Base-by-base conservation (phyloP, 1,140 invertebrate genomes). In the Conopomorpha cramerella region DNA sequence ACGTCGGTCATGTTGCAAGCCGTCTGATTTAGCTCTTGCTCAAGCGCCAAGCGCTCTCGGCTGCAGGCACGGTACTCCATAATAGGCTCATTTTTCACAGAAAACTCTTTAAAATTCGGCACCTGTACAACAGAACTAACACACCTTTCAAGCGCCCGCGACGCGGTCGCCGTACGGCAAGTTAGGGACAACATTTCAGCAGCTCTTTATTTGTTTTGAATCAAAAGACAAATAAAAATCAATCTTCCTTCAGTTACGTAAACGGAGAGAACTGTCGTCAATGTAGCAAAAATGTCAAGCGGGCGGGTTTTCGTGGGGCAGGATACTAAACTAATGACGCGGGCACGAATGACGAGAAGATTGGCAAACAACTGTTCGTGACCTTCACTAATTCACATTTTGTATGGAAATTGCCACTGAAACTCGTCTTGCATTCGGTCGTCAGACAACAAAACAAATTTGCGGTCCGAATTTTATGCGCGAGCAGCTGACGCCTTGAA, bases 11-110 rank as follows among this genome's bases (percentile, higher is more conserved):
- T 85, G 26, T 82, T 80, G 13, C 63, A 72, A 15, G 83, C 78
- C 51, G 84, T 85, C 34, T 83, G 72, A 42, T 90, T 79, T 2
- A 99, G 66, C 29, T 86, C 86, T 33, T 83, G 80, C 50, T 90
- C 84, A 8, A 99, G 63, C 34, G 87, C 85, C 34, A 79, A 68
- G 30, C 93, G 83, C 67, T 99, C 96, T 28, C 82, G 76, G 30
- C 92, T 95, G 7, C 90, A 90, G 41, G 90, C 88, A 29, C 87
- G 78, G 71, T 98, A 99, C 2, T 66, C 72, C 11, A 91, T 73
- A 28, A 94, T 62, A 1, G 91, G 91, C 65, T 95, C 92, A 79
- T 95, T 95, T 51, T 84, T 77, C 1, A 93, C 78, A 3, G 66
- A 60, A 46, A 91, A 89, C 41, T 93, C 89, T 17, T 84, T 67